Percentiles rank a stretch among this genome's conserved stretches.
phyloP scores from a whole-genome alignment of 2,797 vertebrate species.

The Melanotaenia boesemani region DNA sequence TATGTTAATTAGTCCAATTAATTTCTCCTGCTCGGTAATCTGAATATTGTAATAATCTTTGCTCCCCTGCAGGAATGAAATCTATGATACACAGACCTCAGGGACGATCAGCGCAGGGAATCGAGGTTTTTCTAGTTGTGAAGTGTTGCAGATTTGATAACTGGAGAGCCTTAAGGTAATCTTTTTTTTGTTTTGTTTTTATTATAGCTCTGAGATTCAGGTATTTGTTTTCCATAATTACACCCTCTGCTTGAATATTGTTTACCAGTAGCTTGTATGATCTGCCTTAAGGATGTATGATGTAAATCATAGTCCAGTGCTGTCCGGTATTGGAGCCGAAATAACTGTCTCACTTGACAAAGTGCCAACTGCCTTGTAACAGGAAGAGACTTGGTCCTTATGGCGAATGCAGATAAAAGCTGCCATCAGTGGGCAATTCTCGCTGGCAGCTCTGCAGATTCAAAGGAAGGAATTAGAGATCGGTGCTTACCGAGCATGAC shows the following conservation, averaged over 20 bases:
- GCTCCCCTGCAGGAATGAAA: slow-evolving; percentile 84
- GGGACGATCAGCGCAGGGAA: slow-evolving; percentile 70
- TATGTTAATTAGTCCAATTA: slow-evolving; percentile 92
- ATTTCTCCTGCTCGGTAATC: slow-evolving; percentile 87
- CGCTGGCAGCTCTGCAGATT: slow-evolving; percentile 51
- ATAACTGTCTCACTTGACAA: slow-evolving; percentile 75
- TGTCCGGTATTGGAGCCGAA: slow-evolving; percentile 24
- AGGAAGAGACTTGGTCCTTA: slow-evolving; percentile 63
- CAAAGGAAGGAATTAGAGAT: slow-evolving; percentile 48
- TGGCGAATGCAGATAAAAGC: slow-evolving; percentile 76
- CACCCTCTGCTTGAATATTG: slow-evolving; percentile 1
- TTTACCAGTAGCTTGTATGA: slow-evolving; percentile 5
- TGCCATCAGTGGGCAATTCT: slow-evolving; percentile 57
- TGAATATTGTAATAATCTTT: slow-evolving; percentile 89
- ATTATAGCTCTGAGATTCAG: slow-evolving; percentile 1
- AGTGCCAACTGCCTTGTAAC: slow-evolving; percentile 70
- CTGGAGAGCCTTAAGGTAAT: slow-evolving; percentile 23
- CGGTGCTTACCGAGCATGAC: slow-evolving; percentile 55
- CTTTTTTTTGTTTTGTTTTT: not conserved
- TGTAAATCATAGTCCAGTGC: slow-evolving; percentile 33
- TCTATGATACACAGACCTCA: slow-evolving; percentile 75
- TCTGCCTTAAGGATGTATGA: slow-evolving; percentile 34
- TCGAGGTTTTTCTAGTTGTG: slow-evolving; percentile 48
- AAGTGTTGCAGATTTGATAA: slow-evolving; percentile 37
- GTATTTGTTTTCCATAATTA: not conserved